Conservation (phyloP, 2,113 vertebrate genomes). For the Pampusana beccarii region DNA sequence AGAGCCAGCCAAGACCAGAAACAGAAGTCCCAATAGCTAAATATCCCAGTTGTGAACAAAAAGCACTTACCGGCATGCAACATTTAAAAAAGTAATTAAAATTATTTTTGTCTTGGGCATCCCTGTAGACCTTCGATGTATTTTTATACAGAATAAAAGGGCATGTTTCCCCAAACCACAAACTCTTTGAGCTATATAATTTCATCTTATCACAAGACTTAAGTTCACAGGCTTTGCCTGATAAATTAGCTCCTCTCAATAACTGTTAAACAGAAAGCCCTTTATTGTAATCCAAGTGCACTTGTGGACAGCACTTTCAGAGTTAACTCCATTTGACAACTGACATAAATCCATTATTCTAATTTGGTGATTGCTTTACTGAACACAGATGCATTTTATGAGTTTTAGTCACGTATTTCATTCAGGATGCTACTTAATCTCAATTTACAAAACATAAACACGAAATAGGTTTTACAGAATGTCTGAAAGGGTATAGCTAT, state of each 20-base stretch:
- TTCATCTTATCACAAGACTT: neutral
- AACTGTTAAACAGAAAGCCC: slow-evolving; percentile 50
- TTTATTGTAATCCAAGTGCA: slow-evolving; percentile 56
- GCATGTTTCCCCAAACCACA: slow-evolving; percentile 13
- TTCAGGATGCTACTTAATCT: slow-evolving; percentile 68
- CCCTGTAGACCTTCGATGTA: neutral
- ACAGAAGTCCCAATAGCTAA: neutral
- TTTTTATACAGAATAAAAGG: slow-evolving; percentile 26
- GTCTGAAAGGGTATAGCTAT: slow-evolving; percentile 7
- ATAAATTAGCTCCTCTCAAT: slow-evolving; percentile 60
- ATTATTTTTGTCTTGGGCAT: slow-evolving; percentile 49
- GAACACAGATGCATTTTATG: slow-evolving; percentile 64
- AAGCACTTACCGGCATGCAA: neutral
- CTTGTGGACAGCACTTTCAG: slow-evolving; percentile 71
- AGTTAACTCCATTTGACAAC: slow-evolving; percentile 77
- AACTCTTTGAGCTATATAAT: neutral
- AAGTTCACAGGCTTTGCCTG: slow-evolving; percentile 54
- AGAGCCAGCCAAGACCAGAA: neutral
- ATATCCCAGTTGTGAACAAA: neutral
- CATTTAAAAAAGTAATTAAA: neutral
- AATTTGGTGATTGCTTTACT: slow-evolving; percentile 66
- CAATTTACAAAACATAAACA: slow-evolving; percentile 67
- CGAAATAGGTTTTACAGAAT: slow-evolving; percentile 54
- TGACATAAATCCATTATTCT: slow-evolving; percentile 75
- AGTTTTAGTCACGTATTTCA: slow-evolving; percentile 73